Conservation (phyloP, 2,888 invertebrate genomes). For the Isoperla grammatica region DNA sequence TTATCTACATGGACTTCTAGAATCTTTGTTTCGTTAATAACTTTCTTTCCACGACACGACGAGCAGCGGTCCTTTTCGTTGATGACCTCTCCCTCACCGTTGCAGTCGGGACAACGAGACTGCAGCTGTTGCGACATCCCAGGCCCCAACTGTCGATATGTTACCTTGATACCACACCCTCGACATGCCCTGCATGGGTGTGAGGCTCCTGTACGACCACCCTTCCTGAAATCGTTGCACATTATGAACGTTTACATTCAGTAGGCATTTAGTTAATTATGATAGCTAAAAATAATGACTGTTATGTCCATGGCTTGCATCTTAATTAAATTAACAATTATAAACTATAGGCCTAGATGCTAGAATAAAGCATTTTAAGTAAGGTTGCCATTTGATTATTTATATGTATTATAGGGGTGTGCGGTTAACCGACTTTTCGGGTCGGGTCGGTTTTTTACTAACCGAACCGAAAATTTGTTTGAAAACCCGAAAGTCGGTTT, state of each 20-base stretch:
- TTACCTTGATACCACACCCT: slow-evolving; percentile 70
- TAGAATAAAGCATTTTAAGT: too few relatives aligned
- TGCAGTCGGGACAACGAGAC: slow-evolving; percentile 41
- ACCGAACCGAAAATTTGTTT: too few relatives aligned
- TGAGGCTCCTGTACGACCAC: slow-evolving; percentile 51
- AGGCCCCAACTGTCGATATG: slow-evolving; percentile 63
- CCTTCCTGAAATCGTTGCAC: slow-evolving; percentile 23
- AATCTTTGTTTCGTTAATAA: slow-evolving; percentile 73
- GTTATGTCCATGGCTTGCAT: too few relatives aligned
- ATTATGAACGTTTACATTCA: not conserved
- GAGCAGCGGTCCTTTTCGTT: slow-evolving; percentile 61
- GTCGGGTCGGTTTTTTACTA: too few relatives aligned
- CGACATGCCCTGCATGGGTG: slow-evolving; percentile 66
- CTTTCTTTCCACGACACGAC: slow-evolving; percentile 78
- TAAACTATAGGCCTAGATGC: too few relatives aligned
- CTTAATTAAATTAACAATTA: too few relatives aligned
- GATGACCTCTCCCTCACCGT: slow-evolving; percentile 43
- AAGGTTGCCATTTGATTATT: too few relatives aligned
- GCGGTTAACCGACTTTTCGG: too few relatives aligned
- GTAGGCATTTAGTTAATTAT: too few relatives aligned
- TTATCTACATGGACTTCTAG: slow-evolving; percentile 84
- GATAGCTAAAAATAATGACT: too few relatives aligned
- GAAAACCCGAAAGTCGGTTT: too few relatives aligned
- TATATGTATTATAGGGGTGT: too few relatives aligned
- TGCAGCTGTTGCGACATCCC: slow-evolving; percentile 38